Base-by-base conservation (phyloP, 1,140 invertebrate species). In the Diabrotica virgifera region DNA sequence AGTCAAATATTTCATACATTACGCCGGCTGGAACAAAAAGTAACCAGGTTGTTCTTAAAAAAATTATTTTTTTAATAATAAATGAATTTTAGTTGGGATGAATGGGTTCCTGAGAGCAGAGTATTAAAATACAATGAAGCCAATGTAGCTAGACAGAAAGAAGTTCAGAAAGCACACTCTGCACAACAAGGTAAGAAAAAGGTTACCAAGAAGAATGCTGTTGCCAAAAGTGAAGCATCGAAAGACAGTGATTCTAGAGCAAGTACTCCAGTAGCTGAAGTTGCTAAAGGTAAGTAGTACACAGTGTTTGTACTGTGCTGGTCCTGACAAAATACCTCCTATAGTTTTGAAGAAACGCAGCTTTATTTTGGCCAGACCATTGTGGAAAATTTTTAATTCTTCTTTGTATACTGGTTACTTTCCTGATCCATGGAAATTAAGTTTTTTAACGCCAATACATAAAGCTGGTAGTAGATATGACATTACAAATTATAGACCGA, bases 1-100 rank as follows among this genome's bases (percentile, higher is more conserved):
- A 79, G 84, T 93, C 5, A 90, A 92, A 77, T 98, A 97, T 82
- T 89, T 95, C 35, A 95, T 98, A 69, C 96, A 98, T 81, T 98
- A 98, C 81, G 94, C 94, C 73, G 96, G 96, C 6, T 98, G 95
- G 95, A 97, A 96, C 80, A 97, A 97, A 86, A 97, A 94, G 94
- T 96, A 85, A 82, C 24, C 59, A 62, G 5, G 36, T 53, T 52
- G 52, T 9, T 2, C 13, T 13, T 6, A 6, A 36, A 9, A 7
- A 36, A 55, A 52, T 24, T 57, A 53, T 37, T 35, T 5, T 13
- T 13, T 61, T 57, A 51, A 35, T 52, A 54, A 12, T 59, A 50
- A 24, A 10, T 38, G 13, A 40, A 51, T 86, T 78, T 74, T 82
- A 97, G 95, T 83, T 98, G 96, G 96, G 96, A 98, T 78, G 96